Evolutionary conservation across 2,113 vertebrate genomes (phyloP).

Genomic region (Cygnus atratus): DNA sequence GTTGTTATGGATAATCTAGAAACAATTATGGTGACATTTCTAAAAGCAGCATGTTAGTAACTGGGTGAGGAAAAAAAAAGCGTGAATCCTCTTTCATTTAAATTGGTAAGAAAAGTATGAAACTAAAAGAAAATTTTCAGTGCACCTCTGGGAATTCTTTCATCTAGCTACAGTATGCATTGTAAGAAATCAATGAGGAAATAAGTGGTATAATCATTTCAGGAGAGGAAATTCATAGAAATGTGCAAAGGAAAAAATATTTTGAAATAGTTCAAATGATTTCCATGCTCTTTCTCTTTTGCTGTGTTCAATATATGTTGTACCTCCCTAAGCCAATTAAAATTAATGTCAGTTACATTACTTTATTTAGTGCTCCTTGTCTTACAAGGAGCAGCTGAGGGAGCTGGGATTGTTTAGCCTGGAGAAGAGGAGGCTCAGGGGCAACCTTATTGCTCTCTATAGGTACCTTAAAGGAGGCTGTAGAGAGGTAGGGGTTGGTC

Average conservation of each 20-base stretch:
- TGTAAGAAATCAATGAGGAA: background rate
- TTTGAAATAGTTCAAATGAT: constrained; percentile 18
- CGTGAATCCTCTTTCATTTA: background rate
- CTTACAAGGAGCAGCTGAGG: too few relatives aligned
- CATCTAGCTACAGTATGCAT: background rate
- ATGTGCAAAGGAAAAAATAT: background rate
- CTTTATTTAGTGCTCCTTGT: background rate
- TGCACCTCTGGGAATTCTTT: background rate
- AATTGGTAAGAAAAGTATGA: background rate
- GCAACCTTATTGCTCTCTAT: too few relatives aligned
- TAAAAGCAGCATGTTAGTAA: background rate
- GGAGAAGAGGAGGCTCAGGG: too few relatives aligned
- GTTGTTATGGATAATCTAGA: background rate
- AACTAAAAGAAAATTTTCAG: background rate
- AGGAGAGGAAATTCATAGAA: background rate
- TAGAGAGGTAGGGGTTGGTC: too few relatives aligned
- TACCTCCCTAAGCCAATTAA: background rate
- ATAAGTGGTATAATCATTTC: background rate
- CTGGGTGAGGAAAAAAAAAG: background rate
- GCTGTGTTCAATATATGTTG: background rate
- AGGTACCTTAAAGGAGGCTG: too few relatives aligned
- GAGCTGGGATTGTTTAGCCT: too few relatives aligned
- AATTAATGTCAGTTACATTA: background rate
- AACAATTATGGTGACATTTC: background rate
- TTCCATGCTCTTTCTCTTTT: constrained; percentile 8